Conservation (phyloP, 1,140 invertebrate genomes). For the Holotrichia oblita region DNA sequence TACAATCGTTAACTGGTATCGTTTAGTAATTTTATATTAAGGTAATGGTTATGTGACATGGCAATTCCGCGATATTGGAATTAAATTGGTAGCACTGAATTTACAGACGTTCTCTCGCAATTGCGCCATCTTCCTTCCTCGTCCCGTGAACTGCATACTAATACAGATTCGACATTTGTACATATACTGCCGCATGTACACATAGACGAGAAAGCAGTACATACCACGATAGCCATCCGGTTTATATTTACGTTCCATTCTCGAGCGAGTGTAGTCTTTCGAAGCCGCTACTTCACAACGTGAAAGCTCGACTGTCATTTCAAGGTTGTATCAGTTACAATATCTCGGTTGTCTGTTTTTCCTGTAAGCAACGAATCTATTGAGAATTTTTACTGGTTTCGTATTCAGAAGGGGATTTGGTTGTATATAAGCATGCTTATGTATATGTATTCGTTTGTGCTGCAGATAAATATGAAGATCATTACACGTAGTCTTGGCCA, state of each 20-base stretch:
- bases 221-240: conserved; percentile 1
- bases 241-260: conserved; percentile 23
- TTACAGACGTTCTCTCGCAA: not conserved
- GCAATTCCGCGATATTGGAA: not conserved
- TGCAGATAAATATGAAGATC: too few species aligned
- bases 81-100: conserved; percentile 13
- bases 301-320: conserved; percentile 27
- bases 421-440: not conserved
- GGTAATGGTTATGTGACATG: not conserved
- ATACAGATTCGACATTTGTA: not conserved
- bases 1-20: not conserved
- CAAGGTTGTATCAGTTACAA: conserved; percentile 6
- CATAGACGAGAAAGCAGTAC: not conserved
- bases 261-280: not conserved
- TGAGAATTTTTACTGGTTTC: not conserved
- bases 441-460: too few species aligned
- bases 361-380: not conserved
- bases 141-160: not conserved
- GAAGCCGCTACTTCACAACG: not conserved
- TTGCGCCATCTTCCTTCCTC: not conserved
- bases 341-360: conserved; percentile 8
- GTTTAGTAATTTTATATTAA: conserved; percentile 11
- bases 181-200: not conserved
- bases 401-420: not conserved
- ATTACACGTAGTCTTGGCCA: too few species aligned